A percentile compares a stretch with the other conserved stretches of the same genome.
These are phyloP conservation scores for Pyrocephalus nanus DNA, from an alignment of 2,797 vertebrate species.

Conservation along the genomic window DNA sequence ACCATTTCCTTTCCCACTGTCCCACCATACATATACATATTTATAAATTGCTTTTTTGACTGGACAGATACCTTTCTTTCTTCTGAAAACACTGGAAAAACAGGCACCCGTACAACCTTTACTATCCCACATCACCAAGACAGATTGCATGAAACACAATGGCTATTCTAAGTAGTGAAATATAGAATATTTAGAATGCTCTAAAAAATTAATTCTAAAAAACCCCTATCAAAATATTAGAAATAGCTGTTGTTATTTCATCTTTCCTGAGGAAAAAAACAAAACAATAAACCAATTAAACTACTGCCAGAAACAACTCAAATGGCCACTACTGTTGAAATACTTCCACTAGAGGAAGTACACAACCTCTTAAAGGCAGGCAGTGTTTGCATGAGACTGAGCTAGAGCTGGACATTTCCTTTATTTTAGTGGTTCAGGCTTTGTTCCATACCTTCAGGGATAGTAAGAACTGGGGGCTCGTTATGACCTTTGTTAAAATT, in stretches of 20 bases:
- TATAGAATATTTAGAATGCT: too few species aligned
- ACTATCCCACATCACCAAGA: background rate
- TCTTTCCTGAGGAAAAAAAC: background rate
- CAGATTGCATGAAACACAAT: background rate
- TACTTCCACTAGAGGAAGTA: background rate
- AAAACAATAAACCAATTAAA: background rate
- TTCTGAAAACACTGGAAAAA: background rate
- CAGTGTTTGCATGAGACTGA: background rate
- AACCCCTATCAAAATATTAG: background rate
- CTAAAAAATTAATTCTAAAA: background rate
- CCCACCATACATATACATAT: background rate
- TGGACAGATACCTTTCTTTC: background rate
- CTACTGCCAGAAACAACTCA: background rate
- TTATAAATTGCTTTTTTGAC: background rate
- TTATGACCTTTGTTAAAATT: background rate
- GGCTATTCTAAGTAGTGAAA: too few species aligned
- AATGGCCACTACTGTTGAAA: background rate
- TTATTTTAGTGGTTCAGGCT: background rate
- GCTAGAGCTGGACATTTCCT: background rate
- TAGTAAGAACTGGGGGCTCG: background rate
- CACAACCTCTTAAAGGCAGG: background rate
- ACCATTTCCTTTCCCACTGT: background rate
- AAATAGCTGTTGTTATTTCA: background rate
- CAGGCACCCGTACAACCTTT: background rate
- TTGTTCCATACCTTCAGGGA: background rate